Conservation (phyloP, 2,888 invertebrate genomes). For the Agrypnus murinus region DNA sequence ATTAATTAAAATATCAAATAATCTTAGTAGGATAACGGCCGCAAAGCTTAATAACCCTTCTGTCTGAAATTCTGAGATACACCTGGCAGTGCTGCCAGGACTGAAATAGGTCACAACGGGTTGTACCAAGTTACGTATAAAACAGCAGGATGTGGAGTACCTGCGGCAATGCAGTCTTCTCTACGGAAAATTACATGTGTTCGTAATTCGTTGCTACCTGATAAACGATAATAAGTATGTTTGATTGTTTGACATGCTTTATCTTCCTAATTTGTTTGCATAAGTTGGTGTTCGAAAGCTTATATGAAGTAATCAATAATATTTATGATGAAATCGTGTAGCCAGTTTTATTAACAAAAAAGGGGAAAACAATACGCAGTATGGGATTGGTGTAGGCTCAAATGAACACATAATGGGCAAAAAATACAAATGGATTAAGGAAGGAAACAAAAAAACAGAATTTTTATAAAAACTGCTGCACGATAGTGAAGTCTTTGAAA, state of each 20-base stretch:
- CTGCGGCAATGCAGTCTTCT: slow-evolving; percentile 29
- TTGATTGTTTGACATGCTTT: slow-evolving; percentile 13
- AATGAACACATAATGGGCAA: too few species aligned
- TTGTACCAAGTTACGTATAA: neutral
- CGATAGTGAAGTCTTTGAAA: neutral
- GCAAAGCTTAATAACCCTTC: neutral
- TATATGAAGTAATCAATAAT: slow-evolving; percentile 9
- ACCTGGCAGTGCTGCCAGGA: neutral
- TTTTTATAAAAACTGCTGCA: too few species aligned
- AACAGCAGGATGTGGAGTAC: neutral
- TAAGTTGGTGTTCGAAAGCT: slow-evolving; percentile 6
- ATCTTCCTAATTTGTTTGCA: slow-evolving; percentile 28
- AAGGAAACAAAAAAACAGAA: neutral
- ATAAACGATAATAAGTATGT: neutral
- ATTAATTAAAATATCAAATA: slow-evolving; percentile 5
- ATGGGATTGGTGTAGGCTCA: too few species aligned
- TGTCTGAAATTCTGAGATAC: neutral
- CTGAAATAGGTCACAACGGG: slow-evolving; percentile 20
- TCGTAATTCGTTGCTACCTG: neutral
- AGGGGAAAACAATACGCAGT: too few species aligned
- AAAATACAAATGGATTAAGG: neutral
- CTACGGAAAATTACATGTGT: slow-evolving; percentile 26
- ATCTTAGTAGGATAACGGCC: neutral
- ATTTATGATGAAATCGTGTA: neutral
- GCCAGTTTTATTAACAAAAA: too few species aligned